A percentile compares a stretch with the other conserved stretches of the same genome.
Evolutionary conservation across 1,140 invertebrate species (phyloP).

Genomic region (Drosophila chauvacae): DNA sequence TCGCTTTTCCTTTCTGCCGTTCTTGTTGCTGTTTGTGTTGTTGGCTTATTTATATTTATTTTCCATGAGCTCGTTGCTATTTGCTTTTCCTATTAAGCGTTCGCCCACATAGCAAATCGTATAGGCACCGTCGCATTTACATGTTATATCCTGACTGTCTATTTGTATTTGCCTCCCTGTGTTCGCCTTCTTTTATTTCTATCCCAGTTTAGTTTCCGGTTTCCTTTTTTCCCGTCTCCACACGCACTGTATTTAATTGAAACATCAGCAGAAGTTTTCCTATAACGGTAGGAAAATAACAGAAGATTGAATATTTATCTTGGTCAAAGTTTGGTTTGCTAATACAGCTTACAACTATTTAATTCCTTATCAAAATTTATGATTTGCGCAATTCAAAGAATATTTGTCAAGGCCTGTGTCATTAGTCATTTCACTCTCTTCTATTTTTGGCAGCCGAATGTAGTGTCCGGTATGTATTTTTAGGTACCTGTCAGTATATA

Average conservation of each 20-base stretch:
- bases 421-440: constrained; percentile 4
- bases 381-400: constrained; percentile 2
- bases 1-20: constrained; percentile 14
- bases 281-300: constrained; percentile 10
- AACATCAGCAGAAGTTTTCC: constrained; percentile 59
- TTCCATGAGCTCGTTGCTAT: constrained; percentile 71
- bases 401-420: background rate
- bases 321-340: constrained; percentile 10
- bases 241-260: constrained; percentile 67
- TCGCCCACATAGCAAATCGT: constrained; percentile 29
- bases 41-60: constrained; percentile 77
- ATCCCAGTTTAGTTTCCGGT: constrained; percentile 34
- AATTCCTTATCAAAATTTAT: background rate
- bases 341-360: background rate
- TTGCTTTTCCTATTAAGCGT: constrained; percentile 75
- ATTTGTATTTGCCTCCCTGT: constrained; percentile 58
- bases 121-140: constrained; percentile 51
- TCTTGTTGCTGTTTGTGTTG: constrained; percentile 53
- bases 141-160: constrained; percentile 61
- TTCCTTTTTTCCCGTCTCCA: background rate
- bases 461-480: constrained; percentile 5
- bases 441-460: constrained; percentile 11
- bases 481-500: background rate
- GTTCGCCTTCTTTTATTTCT: constrained; percentile 45
- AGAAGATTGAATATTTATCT: constrained; percentile 28